Evolutionary conservation across 2,113 vertebrate genomes (phyloP).

Genomic region (Sinocyclocheilus maitianheensis): DNA sequence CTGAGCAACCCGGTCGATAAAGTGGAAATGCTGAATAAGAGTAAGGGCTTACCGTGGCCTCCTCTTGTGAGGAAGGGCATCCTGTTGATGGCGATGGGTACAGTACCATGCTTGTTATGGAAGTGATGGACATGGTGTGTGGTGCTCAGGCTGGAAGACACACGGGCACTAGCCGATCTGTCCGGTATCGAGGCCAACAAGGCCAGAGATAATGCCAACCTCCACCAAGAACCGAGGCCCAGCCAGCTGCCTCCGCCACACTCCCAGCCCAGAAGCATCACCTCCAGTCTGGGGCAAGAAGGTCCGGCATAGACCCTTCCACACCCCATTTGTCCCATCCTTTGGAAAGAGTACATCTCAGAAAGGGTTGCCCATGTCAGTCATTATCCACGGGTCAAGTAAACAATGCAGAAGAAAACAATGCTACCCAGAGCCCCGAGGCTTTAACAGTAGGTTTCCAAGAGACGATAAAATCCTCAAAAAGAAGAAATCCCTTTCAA

Average conservation of each 20-base stretch:
- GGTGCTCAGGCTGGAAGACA: conserved; percentile 92
- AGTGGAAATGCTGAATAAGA: conserved; percentile 17
- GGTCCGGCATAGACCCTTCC: conserved; percentile 57
- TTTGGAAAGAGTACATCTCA: conserved; percentile 75
- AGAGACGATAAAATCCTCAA: conserved; percentile 43
- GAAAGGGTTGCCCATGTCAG: conserved; percentile 62
- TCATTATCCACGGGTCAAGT: conserved; percentile 62
- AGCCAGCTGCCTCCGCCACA: conserved; percentile 51
- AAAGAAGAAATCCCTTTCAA: conserved; percentile 49
- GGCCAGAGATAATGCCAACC: conserved; percentile 72
- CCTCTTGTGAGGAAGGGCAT: conserved; percentile 92
- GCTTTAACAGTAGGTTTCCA: conserved; percentile 48
- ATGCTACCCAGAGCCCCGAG: conserved; percentile 18
- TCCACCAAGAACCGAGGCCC: conserved; percentile 72
- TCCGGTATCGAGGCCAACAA: conserved; percentile 73
- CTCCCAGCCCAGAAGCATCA: conserved; percentile 65
- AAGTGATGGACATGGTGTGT: conserved; percentile 97
- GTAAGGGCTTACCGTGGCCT: conserved; percentile 84
- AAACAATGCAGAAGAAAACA: conserved; percentile 39
- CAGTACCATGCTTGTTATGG: conserved; percentile 91
- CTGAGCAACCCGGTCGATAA: conserved; percentile 1
- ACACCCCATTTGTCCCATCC: conserved; percentile 64
- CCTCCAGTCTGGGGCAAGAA: conserved; percentile 67
- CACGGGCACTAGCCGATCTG: conserved; percentile 82
- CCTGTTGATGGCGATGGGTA: conserved; percentile 94